Conservation (phyloP, 2,888 invertebrate species). For the Leucoma salicis region DNA sequence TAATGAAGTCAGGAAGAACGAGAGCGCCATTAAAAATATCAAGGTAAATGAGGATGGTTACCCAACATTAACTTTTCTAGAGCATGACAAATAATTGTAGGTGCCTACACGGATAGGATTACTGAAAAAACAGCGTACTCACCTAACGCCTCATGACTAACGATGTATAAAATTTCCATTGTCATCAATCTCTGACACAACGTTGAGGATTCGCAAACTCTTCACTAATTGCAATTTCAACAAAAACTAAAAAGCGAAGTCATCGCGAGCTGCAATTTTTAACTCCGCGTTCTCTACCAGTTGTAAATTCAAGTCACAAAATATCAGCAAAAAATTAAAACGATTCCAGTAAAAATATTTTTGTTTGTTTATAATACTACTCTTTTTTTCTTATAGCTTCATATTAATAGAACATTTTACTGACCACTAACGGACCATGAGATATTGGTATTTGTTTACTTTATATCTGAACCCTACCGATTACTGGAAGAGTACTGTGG, state of each 20-base stretch:
- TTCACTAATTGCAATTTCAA: conserved; percentile 81
- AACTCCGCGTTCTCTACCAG: conserved; percentile 62
- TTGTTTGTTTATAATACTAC: conserved; percentile 24
- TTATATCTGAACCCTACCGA: too few species aligned
- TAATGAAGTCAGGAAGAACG: conserved; percentile 21
- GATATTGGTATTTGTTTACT: too few species aligned
- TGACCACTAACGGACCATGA: too few species aligned
- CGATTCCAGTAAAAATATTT: conserved; percentile 21
- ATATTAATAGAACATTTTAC: too few species aligned
- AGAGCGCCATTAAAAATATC: conserved; percentile 36
- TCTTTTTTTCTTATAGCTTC: too few species aligned
- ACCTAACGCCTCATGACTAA: conserved; percentile 77
- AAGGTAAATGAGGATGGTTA: conserved; percentile 43
- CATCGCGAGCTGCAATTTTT: conserved; percentile 74
- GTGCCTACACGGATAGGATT: conserved; percentile 65
- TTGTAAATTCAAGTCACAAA: conserved; percentile 45
- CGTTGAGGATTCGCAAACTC: conserved; percentile 78
- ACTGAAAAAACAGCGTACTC: conserved; percentile 73
- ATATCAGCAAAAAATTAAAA: conserved; percentile 37
- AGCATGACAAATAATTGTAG: conserved; percentile 56
- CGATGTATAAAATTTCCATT: conserved; percentile 82
- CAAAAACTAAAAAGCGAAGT: conserved; percentile 78
- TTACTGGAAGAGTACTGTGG: too few species aligned
- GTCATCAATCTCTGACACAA: conserved; percentile 81
- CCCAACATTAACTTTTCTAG: conserved; percentile 48